A percentile compares a stretch with the other conserved stretches of the same genome.
These are phyloP conservation scores for Aurelia coerulea DNA, from an alignment of 30 jellyfish, hydroid and myxozoan species.

Conservation along the genomic window DNA sequence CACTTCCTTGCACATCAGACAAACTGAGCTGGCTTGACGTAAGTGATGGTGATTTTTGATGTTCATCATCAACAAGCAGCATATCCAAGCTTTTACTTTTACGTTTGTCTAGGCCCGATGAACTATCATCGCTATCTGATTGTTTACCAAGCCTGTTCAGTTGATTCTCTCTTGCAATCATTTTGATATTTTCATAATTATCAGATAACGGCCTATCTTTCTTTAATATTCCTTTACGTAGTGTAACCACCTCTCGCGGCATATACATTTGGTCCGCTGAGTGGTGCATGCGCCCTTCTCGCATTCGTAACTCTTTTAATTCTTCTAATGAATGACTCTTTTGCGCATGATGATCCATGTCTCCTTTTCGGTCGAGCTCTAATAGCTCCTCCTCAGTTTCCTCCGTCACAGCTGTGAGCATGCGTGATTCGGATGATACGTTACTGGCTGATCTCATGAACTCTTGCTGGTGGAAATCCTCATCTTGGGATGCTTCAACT, in stretches of 20 bases:
- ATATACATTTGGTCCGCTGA: slow-evolving; percentile 57
- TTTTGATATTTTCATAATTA: slow-evolving; percentile 86
- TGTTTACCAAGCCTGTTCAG: slow-evolving; percentile 43
- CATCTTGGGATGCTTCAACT: neutral
- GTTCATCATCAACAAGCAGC: slow-evolving; percentile 50
- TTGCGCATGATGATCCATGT: neutral
- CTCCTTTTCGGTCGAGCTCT: slow-evolving; percentile 62
- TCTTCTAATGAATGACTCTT: slow-evolving; percentile 69
- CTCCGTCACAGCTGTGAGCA: slow-evolving; percentile 86
- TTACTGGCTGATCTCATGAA: slow-evolving; percentile 26
- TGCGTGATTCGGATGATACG: slow-evolving; percentile 40
- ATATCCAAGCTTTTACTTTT: slow-evolving; percentile 85
- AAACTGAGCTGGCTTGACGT: slow-evolving; percentile 86
- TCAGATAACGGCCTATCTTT: slow-evolving; percentile 97
- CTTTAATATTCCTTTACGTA: slow-evolving; percentile 66
- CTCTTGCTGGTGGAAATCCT: slow-evolving; percentile 30
- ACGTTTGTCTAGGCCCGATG: slow-evolving; percentile 44
- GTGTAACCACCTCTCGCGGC: slow-evolving; percentile 62
- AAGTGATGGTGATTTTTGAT: slow-evolving; percentile 53
- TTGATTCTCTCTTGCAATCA: slow-evolving; percentile 74
- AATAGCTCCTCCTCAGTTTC: slow-evolving; percentile 95
- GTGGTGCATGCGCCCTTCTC: slow-evolving; percentile 58
- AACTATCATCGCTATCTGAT: slow-evolving; percentile 41
- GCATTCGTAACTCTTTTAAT: slow-evolving; percentile 15
- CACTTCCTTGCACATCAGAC: slow-evolving; percentile 68